These are phyloP conservation scores for Percopsis omiscomaycus DNA, from an alignment of 2,797 vertebrate species.

Conservation along the genomic window DNA sequence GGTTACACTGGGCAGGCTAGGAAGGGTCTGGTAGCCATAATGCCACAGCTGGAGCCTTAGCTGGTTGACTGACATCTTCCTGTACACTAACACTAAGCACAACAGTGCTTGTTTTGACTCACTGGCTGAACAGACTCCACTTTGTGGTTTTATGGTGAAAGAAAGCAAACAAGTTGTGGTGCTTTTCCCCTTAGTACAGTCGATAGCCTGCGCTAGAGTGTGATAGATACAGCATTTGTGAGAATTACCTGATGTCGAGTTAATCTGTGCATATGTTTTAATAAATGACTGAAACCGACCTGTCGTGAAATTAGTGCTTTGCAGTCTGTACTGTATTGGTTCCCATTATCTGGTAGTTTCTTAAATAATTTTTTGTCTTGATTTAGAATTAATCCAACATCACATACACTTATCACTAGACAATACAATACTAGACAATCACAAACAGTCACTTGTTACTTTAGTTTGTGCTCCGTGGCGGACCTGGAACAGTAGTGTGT, in stretches of 20 bases:
- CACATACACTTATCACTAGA: too few species aligned
- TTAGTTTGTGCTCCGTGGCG: conserved; percentile 36
- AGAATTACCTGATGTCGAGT: neutral
- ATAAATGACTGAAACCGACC: neutral
- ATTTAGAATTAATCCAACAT: conserved; percentile 26
- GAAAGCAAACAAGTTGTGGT: conserved; percentile 69
- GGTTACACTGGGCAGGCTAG: conserved; percentile 57
- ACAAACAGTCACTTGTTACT: conserved; percentile 52
- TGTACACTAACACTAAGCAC: conserved; percentile 73
- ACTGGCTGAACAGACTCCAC: conserved; percentile 74
- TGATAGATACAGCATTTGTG: neutral
- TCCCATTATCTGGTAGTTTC: too few species aligned
- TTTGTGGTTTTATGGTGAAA: conserved; percentile 77
- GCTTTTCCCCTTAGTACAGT: conserved; percentile 43
- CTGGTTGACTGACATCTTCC: conserved; percentile 74
- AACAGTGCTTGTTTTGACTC: conserved; percentile 76
- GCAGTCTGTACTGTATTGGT: too few species aligned
- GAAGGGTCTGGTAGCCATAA: conserved; percentile 61
- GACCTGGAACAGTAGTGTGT: conserved; percentile 16
- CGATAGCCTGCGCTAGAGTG: conserved; percentile 35
- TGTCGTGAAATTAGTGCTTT: conserved; percentile 15
- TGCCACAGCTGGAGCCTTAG: conserved; percentile 33
- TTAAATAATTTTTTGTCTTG: neutral
- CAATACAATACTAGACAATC: conserved; percentile 14
- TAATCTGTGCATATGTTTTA: neutral